These are phyloP conservation scores for Sapajus apella DNA, from an alignment of 2,113 vertebrate species.

Conservation along the genomic window DNA sequence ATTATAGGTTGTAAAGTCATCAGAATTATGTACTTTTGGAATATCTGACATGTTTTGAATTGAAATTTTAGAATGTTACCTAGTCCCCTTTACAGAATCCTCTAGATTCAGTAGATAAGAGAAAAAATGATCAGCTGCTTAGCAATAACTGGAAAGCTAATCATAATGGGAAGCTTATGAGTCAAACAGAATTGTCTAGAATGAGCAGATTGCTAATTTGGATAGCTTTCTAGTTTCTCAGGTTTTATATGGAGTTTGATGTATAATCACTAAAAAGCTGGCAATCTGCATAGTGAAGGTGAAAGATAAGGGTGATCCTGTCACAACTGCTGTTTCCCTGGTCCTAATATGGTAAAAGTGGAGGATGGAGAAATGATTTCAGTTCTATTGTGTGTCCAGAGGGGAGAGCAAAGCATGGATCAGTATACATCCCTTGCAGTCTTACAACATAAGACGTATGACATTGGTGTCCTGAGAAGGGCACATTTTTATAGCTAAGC, in stretches of 20 bases:
- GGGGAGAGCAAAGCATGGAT: constrained; percentile 59
- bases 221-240: constrained; percentile 73
- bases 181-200: constrained; percentile 75
- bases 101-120: not conserved
- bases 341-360: constrained; percentile 7
- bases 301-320: constrained; percentile 57
- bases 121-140: constrained; percentile 71
- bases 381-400: constrained; percentile 64
- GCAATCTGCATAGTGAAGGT: constrained; percentile 69
- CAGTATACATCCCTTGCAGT: constrained; percentile 18
- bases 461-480: not conserved
- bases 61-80: not conserved
- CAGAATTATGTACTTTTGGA: not conserved
- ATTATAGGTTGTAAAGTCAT: not conserved
- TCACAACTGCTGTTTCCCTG: constrained; percentile 52
- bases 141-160: constrained; percentile 74
- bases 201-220: constrained; percentile 79
- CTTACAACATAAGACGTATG: not conserved
- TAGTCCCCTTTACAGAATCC: not conserved
- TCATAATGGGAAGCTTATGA: constrained; percentile 66
- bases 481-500: constrained; percentile 63
- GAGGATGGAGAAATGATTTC: constrained; percentile 37
- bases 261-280: constrained; percentile 67
- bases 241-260: constrained; percentile 65
- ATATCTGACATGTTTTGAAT: constrained; percentile 2